Base-by-base conservation (phyloP, 2,888 invertebrate genomes). In the Ectemnius continuus region DNA sequence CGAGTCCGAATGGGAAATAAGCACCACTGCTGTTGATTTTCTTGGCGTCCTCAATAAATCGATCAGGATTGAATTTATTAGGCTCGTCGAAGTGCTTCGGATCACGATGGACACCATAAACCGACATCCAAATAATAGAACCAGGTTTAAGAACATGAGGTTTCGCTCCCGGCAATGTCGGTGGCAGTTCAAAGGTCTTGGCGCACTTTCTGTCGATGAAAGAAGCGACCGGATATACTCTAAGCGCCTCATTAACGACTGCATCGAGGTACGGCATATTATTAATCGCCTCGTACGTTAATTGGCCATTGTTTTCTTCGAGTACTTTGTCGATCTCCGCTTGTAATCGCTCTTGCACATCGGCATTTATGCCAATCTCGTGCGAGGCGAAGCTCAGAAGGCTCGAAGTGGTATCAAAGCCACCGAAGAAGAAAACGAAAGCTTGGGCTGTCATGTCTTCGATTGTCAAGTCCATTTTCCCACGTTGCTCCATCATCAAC, bases 391-490 rank as follows among this genome's bases (percentile, higher is more conserved):
- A 89, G 45, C 85, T 85, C 81, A 90, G 79, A 23, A 0, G 84
- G n/a, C n/a, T 84, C 0, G 89, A 82, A 0, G 83, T 76, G 0
- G 86, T 87, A 6, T 90, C 89, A 59, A 89, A 89, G 0, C 90
- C 90, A 0, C 84, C 90, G 28, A 91, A 83, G 68, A 90, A 89
- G 75, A 90, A 90, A 1, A 85, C 13, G 57, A 89, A 88, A 0
- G 92, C 93, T 83, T 93, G 93, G 0, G 92, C 91, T 0, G 91
- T 85, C 47, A 93, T 87, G 46, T 93, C 92, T 0, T 88, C 85
- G 5, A 81, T 73, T 4, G 75, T 79, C 2, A 88, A n/a, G 3
- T 87, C 78, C 0, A 59, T 4, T 4, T 64, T 86, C 0, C 75
- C 76, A n/a, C 85, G 75, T 0, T 76, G 73, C 4, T 88, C 85